phyloP scores from a whole-genome alignment of 2,797 vertebrate species.

The Chiloscyllium punctatum region DNA sequence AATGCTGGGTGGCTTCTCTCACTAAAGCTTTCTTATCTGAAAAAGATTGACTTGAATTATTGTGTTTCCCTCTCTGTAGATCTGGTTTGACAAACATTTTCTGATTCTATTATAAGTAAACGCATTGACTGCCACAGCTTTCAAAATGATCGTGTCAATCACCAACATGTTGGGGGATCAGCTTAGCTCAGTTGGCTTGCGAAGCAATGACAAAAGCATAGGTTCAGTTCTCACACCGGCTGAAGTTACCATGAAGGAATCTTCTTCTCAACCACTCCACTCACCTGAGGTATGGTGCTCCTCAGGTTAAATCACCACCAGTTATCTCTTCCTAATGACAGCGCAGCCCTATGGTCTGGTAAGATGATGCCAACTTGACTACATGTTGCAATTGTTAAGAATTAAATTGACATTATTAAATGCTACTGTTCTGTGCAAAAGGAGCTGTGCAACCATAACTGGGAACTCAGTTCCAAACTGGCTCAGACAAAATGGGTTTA shows the following conservation, averaged over 20 bases:
- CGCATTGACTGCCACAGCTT: not conserved
- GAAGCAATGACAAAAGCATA: no score
- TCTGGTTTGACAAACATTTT: not conserved
- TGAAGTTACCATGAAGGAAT: no score
- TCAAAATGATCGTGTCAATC: not conserved
- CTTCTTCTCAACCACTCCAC: no score
- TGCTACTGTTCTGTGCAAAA: not conserved
- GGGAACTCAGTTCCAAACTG: not conserved
- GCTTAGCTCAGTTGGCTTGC: no score
- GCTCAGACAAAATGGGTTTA: not conserved
- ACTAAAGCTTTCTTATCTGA: not conserved
- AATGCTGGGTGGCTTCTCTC: not conserved
- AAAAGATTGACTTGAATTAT: not conserved
- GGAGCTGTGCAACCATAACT: not conserved
- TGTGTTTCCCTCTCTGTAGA: not conserved
- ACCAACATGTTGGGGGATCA: not conserved
- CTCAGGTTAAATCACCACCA: no score
- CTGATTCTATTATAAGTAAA: not conserved
- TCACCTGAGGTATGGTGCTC: no score
- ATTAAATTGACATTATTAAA: not conserved
- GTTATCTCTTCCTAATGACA: no score
- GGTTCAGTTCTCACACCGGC: no score
- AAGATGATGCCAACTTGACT: not conserved
- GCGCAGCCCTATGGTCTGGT: no score
- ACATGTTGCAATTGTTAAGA: not conserved